Conservation (phyloP, 1,140 invertebrate species). For the Centruroides vittatus region DNA sequence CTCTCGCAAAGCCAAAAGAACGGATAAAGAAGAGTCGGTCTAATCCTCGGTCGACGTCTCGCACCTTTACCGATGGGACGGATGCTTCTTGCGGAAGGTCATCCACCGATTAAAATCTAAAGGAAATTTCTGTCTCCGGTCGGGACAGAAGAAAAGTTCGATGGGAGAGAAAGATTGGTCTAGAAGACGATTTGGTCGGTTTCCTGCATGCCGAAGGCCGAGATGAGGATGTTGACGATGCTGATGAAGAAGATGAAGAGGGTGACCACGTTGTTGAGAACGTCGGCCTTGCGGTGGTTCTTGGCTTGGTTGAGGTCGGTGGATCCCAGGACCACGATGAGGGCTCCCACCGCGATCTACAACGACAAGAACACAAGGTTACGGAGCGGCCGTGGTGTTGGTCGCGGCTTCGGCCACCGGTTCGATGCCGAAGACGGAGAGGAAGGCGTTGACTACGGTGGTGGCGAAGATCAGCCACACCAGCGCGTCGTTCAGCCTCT, state of each 20-base stretch:
- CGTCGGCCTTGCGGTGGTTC: slow-evolving; percentile 17
- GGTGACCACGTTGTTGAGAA: slow-evolving; percentile 18
- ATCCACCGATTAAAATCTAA: too few relatives aligned
- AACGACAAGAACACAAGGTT: slow-evolving; percentile 1
- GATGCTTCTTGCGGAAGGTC: too few relatives aligned
- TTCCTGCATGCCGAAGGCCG: slow-evolving; percentile 18
- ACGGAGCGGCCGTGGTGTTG: background rate
- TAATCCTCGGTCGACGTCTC: too few relatives aligned
- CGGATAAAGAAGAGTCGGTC: too few relatives aligned
- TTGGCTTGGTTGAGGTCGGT: slow-evolving; percentile 16
- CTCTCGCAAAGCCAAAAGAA: too few relatives aligned
- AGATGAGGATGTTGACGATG: slow-evolving; percentile 21
- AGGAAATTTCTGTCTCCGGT: too few relatives aligned
- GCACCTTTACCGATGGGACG: too few relatives aligned
- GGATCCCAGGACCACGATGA: slow-evolving; percentile 13
- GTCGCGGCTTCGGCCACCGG: background rate
- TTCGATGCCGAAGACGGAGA: slow-evolving; percentile 13
- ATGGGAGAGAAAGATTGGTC: too few relatives aligned
- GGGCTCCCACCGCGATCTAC: slow-evolving; percentile 12
- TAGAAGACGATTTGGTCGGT: slow-evolving; percentile 5
- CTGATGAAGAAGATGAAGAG: slow-evolving; percentile 20
- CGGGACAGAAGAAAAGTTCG: too few relatives aligned
- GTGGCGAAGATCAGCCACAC: slow-evolving; percentile 12
- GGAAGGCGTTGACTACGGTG: slow-evolving; percentile 10
- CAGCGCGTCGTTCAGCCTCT: slow-evolving; percentile 8